Percentiles rank a stretch among this genome's conserved stretches.
Conservation (phyloP, 2,888 invertebrate species). For the Ormyrus rosae region DNA sequence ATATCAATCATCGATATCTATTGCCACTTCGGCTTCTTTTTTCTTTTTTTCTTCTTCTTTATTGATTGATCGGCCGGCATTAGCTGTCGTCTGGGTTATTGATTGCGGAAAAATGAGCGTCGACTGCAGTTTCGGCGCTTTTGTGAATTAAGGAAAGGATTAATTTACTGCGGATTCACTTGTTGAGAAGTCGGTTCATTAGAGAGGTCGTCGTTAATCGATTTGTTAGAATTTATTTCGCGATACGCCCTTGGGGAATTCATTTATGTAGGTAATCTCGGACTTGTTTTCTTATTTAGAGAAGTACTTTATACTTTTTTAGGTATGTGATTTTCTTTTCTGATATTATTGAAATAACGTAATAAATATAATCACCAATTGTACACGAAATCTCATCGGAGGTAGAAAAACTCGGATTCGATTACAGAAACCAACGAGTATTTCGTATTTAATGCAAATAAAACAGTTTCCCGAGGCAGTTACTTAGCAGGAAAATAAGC, state of each 20-base stretch:
- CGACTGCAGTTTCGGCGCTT: constrained; percentile 9
- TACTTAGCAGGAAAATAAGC: neutral
- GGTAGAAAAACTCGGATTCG: too few relatives aligned
- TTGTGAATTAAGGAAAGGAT: neutral
- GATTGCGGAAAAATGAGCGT: constrained; percentile 30
- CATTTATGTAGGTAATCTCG: too few relatives aligned
- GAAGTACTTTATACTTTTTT: neutral
- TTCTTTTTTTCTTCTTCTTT: constrained; percentile 28
- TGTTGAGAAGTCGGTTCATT: too few relatives aligned
- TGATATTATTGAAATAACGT: too few relatives aligned
- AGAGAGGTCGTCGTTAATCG: too few relatives aligned
- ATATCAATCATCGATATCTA: constrained; percentile 54
- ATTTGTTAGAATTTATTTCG: too few relatives aligned
- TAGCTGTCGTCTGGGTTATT: constrained; percentile 44
- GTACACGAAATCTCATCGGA: too few relatives aligned
- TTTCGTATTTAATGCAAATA: neutral
- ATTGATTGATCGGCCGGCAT: constrained; percentile 42
- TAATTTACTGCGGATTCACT: too few relatives aligned
- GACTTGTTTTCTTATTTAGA: neutral
- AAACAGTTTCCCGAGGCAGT: neutral
- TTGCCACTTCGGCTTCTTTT: constrained; percentile 29
- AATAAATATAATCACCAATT: too few relatives aligned
- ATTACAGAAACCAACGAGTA: too few relatives aligned
- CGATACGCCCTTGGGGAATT: too few relatives aligned
- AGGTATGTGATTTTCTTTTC: neutral